Evolutionary conservation across 2,888 invertebrate species (phyloP).

Genomic region (Cantharis nigra): DNA sequence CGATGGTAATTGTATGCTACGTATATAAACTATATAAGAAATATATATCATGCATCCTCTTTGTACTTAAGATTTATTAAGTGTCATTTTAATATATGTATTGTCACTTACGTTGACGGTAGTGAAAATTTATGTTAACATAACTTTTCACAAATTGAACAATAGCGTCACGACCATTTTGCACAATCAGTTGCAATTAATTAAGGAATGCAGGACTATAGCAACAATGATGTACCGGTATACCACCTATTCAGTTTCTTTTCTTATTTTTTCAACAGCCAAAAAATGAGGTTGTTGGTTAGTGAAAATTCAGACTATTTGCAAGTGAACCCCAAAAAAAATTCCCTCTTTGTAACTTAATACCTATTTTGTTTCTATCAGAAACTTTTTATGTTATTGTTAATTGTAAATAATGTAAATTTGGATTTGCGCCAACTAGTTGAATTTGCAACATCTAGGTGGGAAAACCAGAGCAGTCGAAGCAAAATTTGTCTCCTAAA

Average conservation of each 20-base stretch:
- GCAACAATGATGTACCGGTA: background rate
- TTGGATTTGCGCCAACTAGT: too few species aligned
- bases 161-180: slow-evolving; percentile 2
- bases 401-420: too few species aligned
- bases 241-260: background rate
- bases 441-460: too few species aligned
- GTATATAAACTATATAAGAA: slow-evolving; percentile 9
- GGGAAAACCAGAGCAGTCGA: too few species aligned
- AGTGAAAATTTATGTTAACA: slow-evolving; percentile 30
- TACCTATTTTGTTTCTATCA: too few species aligned
- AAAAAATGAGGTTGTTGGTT: too few species aligned
- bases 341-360: too few species aligned
- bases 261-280: background rate
- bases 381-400: too few species aligned
- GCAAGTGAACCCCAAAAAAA: background rate
- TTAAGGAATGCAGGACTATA: background rate
- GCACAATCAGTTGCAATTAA: background rate
- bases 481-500: too few species aligned
- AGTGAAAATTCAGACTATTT: background rate
- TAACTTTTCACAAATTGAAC: slow-evolving; percentile 15
- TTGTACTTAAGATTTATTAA: slow-evolving; percentile 27
- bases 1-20: slow-evolving; percentile 13
- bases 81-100: slow-evolving; percentile 21
- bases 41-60: slow-evolving; percentile 26
- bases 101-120: slow-evolving; percentile 31